Conservation (phyloP, 2,888 invertebrate species). For the Tetramorium bicarinatum region DNA sequence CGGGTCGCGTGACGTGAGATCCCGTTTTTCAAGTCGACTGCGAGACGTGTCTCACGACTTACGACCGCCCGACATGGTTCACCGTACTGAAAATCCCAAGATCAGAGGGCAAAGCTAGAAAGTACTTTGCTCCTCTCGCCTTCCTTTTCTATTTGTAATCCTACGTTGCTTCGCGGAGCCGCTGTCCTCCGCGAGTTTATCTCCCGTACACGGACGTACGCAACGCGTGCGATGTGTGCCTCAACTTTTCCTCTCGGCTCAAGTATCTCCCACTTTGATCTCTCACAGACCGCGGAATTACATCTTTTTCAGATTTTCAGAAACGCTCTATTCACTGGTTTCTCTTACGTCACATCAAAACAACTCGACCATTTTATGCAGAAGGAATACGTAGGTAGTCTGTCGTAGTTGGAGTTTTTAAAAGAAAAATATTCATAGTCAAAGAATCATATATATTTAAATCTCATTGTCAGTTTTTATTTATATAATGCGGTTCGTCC, state of each 20-base stretch:
- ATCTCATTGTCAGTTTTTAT: neutral
- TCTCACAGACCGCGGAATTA: neutral
- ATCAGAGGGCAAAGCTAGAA: neutral
- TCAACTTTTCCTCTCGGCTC: neutral
- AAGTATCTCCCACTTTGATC: neutral
- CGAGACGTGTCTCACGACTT: neutral
- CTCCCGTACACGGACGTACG: neutral
- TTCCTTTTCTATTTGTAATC: constrained; percentile 8
- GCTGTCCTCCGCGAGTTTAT: constrained; percentile 4
- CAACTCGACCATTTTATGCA: neutral
- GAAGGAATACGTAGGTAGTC: neutral
- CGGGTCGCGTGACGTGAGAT: constrained; percentile 27
- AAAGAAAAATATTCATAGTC: neutral
- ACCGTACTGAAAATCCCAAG: neutral
- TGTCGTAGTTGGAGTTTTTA: neutral
- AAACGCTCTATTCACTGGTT: neutral
- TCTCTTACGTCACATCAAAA: neutral
- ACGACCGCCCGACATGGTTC: neutral
- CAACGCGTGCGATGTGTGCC: neutral
- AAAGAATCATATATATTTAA: neutral
- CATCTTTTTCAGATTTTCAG: neutral
- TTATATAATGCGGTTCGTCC: neutral
- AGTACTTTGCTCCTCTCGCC: neutral
- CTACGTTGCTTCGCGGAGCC: neutral
- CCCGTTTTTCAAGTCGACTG: constrained; percentile 20